Evolutionary conservation across 2,888 invertebrate genomes (phyloP).

Genomic region (Poecilobothrus nobilitatus): DNA sequence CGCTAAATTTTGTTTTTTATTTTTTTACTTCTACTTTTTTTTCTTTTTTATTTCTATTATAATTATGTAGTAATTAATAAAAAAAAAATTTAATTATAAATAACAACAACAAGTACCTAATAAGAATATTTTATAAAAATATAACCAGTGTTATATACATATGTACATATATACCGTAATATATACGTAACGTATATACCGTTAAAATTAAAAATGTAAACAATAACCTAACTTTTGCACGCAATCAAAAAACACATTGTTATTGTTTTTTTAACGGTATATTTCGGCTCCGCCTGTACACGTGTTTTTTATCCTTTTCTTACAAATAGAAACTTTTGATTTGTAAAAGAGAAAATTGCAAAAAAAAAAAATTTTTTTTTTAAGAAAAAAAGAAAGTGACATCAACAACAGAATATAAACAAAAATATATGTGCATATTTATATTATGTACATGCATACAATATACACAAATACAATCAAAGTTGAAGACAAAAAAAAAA

Average conservation of each 20-base stretch:
- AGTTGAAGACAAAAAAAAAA: too few species aligned
- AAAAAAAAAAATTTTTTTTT: neutral
- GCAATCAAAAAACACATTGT: neutral
- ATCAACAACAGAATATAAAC: neutral
- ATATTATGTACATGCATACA: neutral
- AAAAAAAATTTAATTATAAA: too few species aligned
- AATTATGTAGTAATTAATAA: too few species aligned
- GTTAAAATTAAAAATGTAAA: neutral
- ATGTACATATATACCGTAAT: too few species aligned
- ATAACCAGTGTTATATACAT: too few species aligned
- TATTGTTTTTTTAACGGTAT: neutral
- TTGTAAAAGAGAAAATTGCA: neutral
- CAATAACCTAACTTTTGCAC: neutral
- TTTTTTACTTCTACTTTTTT: too few species aligned
- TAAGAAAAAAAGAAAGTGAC: neutral
- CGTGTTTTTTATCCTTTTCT: conserved; percentile 21
- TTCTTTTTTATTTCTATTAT: too few species aligned
- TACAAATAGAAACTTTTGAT: neutral
- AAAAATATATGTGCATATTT: neutral
- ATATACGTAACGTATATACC: too few species aligned
- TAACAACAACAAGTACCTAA: too few species aligned
- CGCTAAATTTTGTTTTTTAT: neutral
- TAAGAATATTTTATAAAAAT: too few species aligned
- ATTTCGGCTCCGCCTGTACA: conserved; percentile 23
- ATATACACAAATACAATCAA: neutral